Evolutionary conservation across 2,113 vertebrate genomes (phyloP).

Genomic region (Lepisosteus osseus): DNA sequence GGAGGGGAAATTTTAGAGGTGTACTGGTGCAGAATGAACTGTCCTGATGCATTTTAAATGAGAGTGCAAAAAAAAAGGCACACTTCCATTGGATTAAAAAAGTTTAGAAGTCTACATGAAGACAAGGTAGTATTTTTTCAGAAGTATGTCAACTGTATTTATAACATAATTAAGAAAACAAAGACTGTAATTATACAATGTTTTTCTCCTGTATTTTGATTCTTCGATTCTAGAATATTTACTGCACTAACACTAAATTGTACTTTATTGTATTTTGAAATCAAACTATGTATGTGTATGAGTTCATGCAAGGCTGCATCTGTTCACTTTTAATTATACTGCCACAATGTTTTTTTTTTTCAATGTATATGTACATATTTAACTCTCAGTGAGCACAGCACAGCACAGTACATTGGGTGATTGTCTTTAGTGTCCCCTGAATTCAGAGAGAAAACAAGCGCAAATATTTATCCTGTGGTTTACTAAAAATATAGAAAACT

Average conservation of each 20-base stretch:
- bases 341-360: background rate
- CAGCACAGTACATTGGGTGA: no score
- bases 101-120: slow-evolving; percentile 65
- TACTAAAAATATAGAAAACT: no score
- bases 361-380: no score
- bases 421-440: no score
- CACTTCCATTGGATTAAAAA: slow-evolving; percentile 48
- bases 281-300: background rate
- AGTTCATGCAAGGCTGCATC: background rate
- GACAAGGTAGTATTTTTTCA: slow-evolving; percentile 54
- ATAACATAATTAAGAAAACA: slow-evolving; percentile 56
- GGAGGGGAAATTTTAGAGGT: slow-evolving; percentile 30
- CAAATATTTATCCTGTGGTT: no score
- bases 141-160: slow-evolving; percentile 60
- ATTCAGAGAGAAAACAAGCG: no score
- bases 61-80: slow-evolving; percentile 42
- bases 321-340: background rate
- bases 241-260: slow-evolving; percentile 54
- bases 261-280: slow-evolving; percentile 36
- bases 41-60: slow-evolving; percentile 47
- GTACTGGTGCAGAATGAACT: background rate
- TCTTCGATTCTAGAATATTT: slow-evolving; percentile 34
- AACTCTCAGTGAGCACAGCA: no score
- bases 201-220: slow-evolving; percentile 27
- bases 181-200: slow-evolving; percentile 54